Evolutionary conservation across 1,140 invertebrate species (phyloP), one percentile per base, ranked within the genome.

Genomic region (Eubasilissa regina): DNA sequence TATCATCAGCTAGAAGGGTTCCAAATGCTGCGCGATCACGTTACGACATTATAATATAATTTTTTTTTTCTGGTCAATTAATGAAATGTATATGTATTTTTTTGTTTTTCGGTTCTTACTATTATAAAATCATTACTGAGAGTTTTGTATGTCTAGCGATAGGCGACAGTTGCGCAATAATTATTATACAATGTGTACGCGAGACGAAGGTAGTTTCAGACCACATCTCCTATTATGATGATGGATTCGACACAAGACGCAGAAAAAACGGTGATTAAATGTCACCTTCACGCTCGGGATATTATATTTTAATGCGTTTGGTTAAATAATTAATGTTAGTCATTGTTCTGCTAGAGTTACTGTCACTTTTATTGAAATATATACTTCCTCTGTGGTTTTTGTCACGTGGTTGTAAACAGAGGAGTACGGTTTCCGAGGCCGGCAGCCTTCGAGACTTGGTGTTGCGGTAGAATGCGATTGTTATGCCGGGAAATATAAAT

Each of bases 261-360:
- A 21, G 45, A 12, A 70, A 25, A 70, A 70, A 56, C 51, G 56
- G 17, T 44, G 10, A n/a, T 74, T 74, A 55, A 56, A 74, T 74
- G 44, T 74, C 70, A 74, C 70, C 70, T 74, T 74, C 70, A 74
- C 25, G 70, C 70, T 56, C 51, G 25, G 53, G 44, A 19, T 74
- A 19, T 43, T 58, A 0, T 74, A 51, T n/a, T 74, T 53, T 56
- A 56, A 74, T 47, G 15, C 51, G 70, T 74, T 56, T 43, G 51
- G 21, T 74, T 56, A 56, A 44, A 74, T 74, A 56, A 56, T 44
- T 74, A 53, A 51, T n/a, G 47, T 55, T 74, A 35, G 25, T 35
- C 25, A 74, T 74, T 74, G 70, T 74, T 74, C 35, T 74, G 17
- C 19, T 10, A 55, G 53, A 74, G 15, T 74, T 43, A 58, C 51